Conservation (phyloP, 2,888 invertebrate genomes). For the Xestia ashworthii region DNA sequence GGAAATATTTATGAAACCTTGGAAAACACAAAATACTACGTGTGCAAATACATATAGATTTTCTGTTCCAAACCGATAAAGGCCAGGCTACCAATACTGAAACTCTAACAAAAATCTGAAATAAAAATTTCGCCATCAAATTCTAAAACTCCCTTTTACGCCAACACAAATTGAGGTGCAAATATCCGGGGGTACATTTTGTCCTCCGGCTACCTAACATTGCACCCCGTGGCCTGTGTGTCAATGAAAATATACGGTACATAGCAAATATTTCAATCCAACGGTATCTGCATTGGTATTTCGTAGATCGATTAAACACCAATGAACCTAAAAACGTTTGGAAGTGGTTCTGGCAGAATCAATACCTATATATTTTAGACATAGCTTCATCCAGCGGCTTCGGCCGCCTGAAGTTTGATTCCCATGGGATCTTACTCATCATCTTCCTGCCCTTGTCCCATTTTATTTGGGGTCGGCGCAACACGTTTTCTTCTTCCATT, state of each 20-base stretch:
- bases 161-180: slow-evolving; percentile 37
- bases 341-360: neutral
- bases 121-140: slow-evolving; percentile 37
- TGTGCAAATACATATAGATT: neutral
- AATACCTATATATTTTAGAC: neutral
- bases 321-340: neutral
- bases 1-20: neutral
- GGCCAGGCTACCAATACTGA: neutral
- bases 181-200: slow-evolving; percentile 35
- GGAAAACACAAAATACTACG: neutral
- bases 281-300: slow-evolving; percentile 18
- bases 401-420: too few species aligned
- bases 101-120: slow-evolving; percentile 27
- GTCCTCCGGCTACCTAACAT: slow-evolving; percentile 35
- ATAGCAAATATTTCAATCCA: slow-evolving; percentile 45
- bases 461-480: too few species aligned
- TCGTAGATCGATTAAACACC: neutral
- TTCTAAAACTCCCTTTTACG: slow-evolving; percentile 25
- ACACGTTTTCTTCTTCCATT: too few species aligned
- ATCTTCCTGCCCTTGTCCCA: too few species aligned
- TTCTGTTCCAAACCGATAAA: neutral
- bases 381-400: too few species aligned
- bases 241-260: slow-evolving; percentile 15
- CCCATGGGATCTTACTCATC: too few species aligned
- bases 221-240: slow-evolving; percentile 13